These are phyloP conservation scores for Epiblema foenella DNA, from an alignment of 2,888 invertebrate species.

Conservation along the genomic window DNA sequence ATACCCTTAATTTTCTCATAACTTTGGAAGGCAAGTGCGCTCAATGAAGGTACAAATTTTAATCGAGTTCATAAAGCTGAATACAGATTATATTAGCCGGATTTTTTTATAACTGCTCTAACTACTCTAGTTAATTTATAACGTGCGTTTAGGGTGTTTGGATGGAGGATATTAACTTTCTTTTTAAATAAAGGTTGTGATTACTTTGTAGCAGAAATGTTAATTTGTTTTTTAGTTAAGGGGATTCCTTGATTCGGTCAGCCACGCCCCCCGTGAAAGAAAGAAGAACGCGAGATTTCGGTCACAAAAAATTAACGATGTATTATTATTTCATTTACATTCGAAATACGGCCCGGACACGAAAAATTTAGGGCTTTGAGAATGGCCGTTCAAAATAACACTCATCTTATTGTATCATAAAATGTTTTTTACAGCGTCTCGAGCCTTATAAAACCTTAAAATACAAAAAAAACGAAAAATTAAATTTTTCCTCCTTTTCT, in stretches of 20 bases:
- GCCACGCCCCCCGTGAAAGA: too few relatives aligned
- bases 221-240: too few relatives aligned
- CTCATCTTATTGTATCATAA: too few relatives aligned
- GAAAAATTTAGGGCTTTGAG: too few relatives aligned
- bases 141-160: not conserved
- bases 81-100: slow-evolving; percentile 39
- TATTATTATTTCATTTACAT: too few relatives aligned
- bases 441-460: not conserved
- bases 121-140: slow-evolving; percentile 39
- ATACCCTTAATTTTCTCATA: slow-evolving; percentile 48
- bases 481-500: not conserved
- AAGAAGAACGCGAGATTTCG: too few relatives aligned
- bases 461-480: slow-evolving; percentile 2
- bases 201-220: not conserved
- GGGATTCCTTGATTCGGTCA: too few relatives aligned
- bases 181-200: not conserved
- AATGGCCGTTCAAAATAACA: too few relatives aligned
- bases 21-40: slow-evolving; percentile 47
- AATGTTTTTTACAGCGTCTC: too few relatives aligned
- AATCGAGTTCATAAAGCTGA: slow-evolving; percentile 45
- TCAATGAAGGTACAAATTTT: slow-evolving; percentile 48
- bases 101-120: slow-evolving; percentile 38
- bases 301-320: too few relatives aligned
- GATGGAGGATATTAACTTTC: slow-evolving; percentile 31
- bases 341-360: too few relatives aligned